A percentile compares a stretch with the other conserved stretches of the same genome.
Conservation (phyloP, 2,888 invertebrate species). For the Eledona agricola region DNA sequence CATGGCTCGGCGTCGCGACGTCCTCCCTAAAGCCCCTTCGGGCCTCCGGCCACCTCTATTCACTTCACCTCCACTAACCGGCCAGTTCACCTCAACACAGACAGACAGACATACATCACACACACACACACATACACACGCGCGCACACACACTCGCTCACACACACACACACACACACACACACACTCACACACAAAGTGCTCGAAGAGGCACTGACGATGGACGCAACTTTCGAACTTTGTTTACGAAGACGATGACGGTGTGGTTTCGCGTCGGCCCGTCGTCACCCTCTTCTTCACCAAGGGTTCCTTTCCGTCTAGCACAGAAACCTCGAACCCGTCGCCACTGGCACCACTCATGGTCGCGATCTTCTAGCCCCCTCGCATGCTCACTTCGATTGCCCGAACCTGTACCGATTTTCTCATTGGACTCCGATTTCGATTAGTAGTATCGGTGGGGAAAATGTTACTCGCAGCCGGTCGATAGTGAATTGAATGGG, state of each 20-base stretch:
- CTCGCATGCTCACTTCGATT: slow-evolving; percentile 55
- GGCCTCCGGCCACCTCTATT: slow-evolving; percentile 13
- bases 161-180: slow-evolving; percentile 18
- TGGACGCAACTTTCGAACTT: too few relatives aligned
- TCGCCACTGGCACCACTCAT: slow-evolving; percentile 45
- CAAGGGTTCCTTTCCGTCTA: slow-evolving; percentile 31
- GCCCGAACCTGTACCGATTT: slow-evolving; percentile 52
- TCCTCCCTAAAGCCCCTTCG: slow-evolving; percentile 18
- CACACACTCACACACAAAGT: too few relatives aligned
- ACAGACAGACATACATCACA: slow-evolving; percentile 33
- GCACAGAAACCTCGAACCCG: slow-evolving; percentile 41
- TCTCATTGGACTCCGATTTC: slow-evolving; percentile 56
- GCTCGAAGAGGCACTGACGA: too few relatives aligned
- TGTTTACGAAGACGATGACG: slow-evolving; percentile 56
- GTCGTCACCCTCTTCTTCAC: slow-evolving; percentile 43
- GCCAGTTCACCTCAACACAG: slow-evolving; percentile 4
- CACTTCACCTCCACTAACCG: slow-evolving; percentile 2
- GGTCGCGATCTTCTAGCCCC: slow-evolving; percentile 46
- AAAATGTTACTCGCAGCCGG: slow-evolving; percentile 61
- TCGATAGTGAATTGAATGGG: slow-evolving; percentile 64
- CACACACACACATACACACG: slow-evolving; percentile 19
- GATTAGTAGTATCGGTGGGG: slow-evolving; percentile 55
- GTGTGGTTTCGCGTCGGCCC: too few relatives aligned
- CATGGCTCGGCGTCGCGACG: slow-evolving; percentile 37
- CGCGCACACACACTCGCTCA: slow-evolving; percentile 23